phyloP scores from a whole-genome alignment of 2,113 vertebrate genomes.

The Solea solea region DNA sequence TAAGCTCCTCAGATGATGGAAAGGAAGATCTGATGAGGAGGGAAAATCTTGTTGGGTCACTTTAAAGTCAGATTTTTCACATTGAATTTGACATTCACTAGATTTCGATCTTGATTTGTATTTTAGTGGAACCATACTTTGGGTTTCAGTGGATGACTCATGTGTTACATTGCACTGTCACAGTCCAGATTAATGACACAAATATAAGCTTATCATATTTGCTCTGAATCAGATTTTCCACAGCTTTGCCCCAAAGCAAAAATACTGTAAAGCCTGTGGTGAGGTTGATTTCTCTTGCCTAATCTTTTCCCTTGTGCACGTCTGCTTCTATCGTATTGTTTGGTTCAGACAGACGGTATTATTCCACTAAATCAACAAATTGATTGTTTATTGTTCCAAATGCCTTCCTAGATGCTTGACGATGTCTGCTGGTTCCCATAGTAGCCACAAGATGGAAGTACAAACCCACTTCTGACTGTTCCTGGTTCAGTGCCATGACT shows the following conservation, averaged over 20 bases:
- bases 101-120: constrained; percentile 35
- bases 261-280: constrained; percentile 15
- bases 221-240: constrained; percentile 42
- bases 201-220: constrained; percentile 28
- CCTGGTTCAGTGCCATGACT: neutral
- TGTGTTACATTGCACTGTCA: neutral
- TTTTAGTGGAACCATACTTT: constrained; percentile 17
- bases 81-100: constrained; percentile 41
- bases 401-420: neutral
- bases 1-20: constrained; percentile 53
- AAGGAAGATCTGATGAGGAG: constrained; percentile 31
- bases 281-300: neutral
- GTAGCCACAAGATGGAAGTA: constrained; percentile 72
- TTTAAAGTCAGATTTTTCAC: constrained; percentile 22
- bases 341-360: constrained; percentile 19
- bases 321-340: constrained; percentile 10
- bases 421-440: constrained; percentile 4
- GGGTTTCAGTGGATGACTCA: constrained; percentile 30
- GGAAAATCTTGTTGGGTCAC: constrained; percentile 27
- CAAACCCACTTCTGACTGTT: constrained; percentile 19
- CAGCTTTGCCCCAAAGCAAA: neutral
- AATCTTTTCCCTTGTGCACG: constrained; percentile 13
- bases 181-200: constrained; percentile 21
- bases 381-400: constrained; percentile 12
- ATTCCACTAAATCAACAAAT: constrained; percentile 3